phyloP scores from a whole-genome alignment of 2,797 vertebrate species.

The Carcharodon carcharias region DNA sequence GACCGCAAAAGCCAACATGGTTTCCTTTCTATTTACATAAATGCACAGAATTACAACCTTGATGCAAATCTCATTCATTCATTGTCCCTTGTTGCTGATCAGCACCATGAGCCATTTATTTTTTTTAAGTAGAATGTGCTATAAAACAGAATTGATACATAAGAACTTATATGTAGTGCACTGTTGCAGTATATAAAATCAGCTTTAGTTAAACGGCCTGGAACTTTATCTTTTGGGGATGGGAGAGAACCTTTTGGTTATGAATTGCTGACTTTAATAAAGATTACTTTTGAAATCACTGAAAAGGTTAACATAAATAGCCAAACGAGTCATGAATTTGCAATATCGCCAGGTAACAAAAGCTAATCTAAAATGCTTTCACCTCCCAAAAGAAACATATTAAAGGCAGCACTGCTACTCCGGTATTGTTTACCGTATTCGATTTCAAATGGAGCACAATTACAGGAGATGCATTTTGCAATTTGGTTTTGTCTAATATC shows the following conservation, averaged over 20 bases:
- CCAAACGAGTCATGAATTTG: background rate
- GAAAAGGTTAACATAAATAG: background rate
- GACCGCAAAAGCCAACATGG: background rate
- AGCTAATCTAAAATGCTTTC: background rate
- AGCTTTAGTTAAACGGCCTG: background rate
- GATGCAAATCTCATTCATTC: background rate
- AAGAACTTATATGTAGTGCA: background rate
- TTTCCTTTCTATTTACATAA: conserved; percentile 10
- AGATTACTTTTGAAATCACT: background rate
- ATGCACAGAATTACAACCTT: conserved; percentile 28
- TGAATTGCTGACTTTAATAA: background rate
- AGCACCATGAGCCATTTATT: background rate
- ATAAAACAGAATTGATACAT: background rate
- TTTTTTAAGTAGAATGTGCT: background rate
- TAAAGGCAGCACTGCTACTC: background rate
- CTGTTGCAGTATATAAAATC: background rate
- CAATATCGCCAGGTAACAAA: background rate
- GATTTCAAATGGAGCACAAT: background rate
- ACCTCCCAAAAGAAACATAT: background rate
- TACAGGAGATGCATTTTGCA: background rate
- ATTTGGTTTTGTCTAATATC: conserved; percentile 3
- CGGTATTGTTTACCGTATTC: background rate
- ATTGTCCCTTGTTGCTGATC: background rate
- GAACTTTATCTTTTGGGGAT: background rate
- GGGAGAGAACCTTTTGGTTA: background rate